Evolutionary conservation across 2,888 invertebrate species (phyloP), one percentile per base, ranked within the genome.

Genomic region (Stenoptilia bipunctidactyla): DNA sequence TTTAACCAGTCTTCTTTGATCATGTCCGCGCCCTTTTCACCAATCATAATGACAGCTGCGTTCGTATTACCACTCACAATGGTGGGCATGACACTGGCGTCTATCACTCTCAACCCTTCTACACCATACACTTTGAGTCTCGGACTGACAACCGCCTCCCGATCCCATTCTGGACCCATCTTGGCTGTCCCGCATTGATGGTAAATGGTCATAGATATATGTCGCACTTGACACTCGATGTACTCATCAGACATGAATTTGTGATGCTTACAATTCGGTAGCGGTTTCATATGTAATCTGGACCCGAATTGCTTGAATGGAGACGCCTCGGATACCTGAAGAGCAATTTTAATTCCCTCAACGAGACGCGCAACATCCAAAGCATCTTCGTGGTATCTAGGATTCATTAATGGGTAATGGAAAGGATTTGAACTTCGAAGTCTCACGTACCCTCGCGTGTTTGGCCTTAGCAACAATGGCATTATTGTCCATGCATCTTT

Each of bases 1-100:
- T 73, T 55, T 50, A 89, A 61, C 94, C 94, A 94, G 68, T 94
- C 93, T 67, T 91, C 88, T 68, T 94, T 94, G 42, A 94, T 89
- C 56, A 94, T 79, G 76, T 94, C 95, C 0, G 94, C 87, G 3
- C 93, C 94, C 63, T 94, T 95, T 60, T 96, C 95, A 0, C 89
- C 95, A 20, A 95, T 92, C 95, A 95, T 95, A 38, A 95, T 93
- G n/a, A 91, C 90, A 0, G 95, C 94, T 0, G 95, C 96, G 66
- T 95, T 94, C 1, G 95, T 95, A 59, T 96, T 95, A 5, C 95
- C 95, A 56, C 94, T 93, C 15, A 90, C 90, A 51, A 95, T 93
- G 1, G 91, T 91, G 0, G 95, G 95, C 93, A 95, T 95, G 50
- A 95, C 89, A 54, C 93, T 92, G 20, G 93, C 94, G 60, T 95